A percentile compares a stretch with the other conserved stretches of the same genome.
phyloP scores from a whole-genome alignment of 2,888 invertebrate species.

The Acanthosepion lycidas region DNA sequence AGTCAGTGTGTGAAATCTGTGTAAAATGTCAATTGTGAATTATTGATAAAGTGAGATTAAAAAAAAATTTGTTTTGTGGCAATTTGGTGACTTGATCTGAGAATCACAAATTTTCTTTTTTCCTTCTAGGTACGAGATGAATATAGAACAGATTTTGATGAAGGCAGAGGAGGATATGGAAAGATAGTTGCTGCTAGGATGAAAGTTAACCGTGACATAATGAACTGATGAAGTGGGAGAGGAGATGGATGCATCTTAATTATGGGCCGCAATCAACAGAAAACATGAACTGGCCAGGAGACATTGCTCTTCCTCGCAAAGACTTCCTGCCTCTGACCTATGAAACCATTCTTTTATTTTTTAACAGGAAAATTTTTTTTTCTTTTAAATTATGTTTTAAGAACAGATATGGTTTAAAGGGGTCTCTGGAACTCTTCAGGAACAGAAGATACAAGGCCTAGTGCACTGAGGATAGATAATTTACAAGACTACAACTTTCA shows the following conservation, averaged over 20 bases:
- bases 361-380: not conserved
- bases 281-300: not conserved
- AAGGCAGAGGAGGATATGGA: slow-evolving; percentile 97
- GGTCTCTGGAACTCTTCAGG: not conserved
- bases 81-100: too few species aligned
- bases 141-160: slow-evolving; percentile 96
- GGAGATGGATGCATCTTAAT: not conserved
- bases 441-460: not conserved
- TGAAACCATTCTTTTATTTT: not conserved
- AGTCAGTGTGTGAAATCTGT: too few species aligned
- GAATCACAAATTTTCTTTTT: not conserved
- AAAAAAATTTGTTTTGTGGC: too few species aligned
- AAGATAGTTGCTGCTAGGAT: slow-evolving; percentile 81
- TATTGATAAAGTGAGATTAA: too few species aligned
- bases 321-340: not conserved
- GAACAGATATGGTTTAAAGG: not conserved
- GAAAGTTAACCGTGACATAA: not conserved
- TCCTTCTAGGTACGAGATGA: slow-evolving; percentile 91
- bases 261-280: not conserved
- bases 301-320: not conserved
- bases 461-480: not conserved
- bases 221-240: not conserved
- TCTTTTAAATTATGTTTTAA: not conserved
- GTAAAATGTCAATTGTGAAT: too few species aligned
- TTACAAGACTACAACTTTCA: not conserved